Conservation (phyloP, 2,797 vertebrate species). For the Rhodeus uyekii region DNA sequence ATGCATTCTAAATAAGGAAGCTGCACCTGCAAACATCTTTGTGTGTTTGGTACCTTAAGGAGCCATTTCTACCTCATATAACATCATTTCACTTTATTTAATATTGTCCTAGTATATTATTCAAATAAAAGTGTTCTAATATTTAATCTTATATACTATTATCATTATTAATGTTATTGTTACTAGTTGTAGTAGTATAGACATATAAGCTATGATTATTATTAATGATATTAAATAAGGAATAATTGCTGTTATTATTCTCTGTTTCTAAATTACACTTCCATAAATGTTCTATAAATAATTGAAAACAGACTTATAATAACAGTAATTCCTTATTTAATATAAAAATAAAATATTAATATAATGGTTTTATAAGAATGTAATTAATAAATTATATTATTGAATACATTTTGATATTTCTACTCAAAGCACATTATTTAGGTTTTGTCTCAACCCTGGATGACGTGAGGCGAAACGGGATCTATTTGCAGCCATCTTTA, state of each 20-base stretch:
- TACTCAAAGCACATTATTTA: neutral
- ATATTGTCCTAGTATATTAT: neutral
- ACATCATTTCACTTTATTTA: neutral
- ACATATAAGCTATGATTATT: neutral
- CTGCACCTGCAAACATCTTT: neutral
- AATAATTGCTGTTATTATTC: neutral
- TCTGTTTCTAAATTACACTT: neutral
- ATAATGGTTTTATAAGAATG: neutral
- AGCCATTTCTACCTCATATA: neutral
- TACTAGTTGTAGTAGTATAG: neutral
- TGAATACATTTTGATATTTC: neutral
- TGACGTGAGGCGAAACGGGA: too few relatives aligned
- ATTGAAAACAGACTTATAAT: neutral
- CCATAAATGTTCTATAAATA: neutral
- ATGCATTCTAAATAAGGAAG: neutral
- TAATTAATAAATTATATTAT: neutral
- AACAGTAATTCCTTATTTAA: neutral
- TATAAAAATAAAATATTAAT: neutral
- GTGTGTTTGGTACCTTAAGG: neutral
- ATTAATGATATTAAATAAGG: neutral
- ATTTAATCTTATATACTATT: neutral
- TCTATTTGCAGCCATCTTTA: too few relatives aligned
- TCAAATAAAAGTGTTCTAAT: neutral
- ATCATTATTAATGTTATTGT: neutral
- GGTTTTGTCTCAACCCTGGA: too few relatives aligned